phyloP scores from a whole-genome alignment of 2,113 vertebrate species.

The Bungarus multicinctus region DNA sequence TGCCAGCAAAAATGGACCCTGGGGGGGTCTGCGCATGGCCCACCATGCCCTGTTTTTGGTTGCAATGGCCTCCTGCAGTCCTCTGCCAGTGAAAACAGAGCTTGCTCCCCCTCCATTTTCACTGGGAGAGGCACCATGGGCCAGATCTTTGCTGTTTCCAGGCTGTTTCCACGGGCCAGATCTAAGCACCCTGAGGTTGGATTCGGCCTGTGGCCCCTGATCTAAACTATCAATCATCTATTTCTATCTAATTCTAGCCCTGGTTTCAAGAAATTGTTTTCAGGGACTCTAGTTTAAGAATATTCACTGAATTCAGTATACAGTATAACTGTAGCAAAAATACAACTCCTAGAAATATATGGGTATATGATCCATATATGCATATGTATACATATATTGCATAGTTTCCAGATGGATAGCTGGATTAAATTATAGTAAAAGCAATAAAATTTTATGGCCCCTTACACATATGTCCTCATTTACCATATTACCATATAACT shows the following conservation, averaged over 20 bases:
- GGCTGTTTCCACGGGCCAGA: too few relatives aligned
- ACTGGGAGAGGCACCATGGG: too few relatives aligned
- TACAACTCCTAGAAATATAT: not conserved
- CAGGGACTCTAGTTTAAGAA: not conserved
- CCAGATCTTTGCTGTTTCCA: too few relatives aligned
- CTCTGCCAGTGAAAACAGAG: too few relatives aligned
- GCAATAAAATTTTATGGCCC: not conserved
- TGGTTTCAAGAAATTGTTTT: not conserved
- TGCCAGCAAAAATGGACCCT: too few relatives aligned
- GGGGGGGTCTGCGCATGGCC: too few relatives aligned
- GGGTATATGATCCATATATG: not conserved
- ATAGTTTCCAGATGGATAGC: not conserved
- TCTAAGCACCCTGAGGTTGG: too few relatives aligned
- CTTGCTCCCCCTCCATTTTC: too few relatives aligned
- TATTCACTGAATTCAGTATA: not conserved
- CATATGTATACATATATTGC: not conserved
- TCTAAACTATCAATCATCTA: too few relatives aligned
- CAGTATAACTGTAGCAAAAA: not conserved
- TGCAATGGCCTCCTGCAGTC: too few relatives aligned
- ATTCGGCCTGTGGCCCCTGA: too few relatives aligned
- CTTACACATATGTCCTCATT: not conserved
- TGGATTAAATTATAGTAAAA: not conserved
- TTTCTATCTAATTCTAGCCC: not conserved
- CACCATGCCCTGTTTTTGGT: too few relatives aligned
- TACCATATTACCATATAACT: not conserved